phyloP scores from a whole-genome alignment of 2,113 vertebrate genomes.

The Hyperoodon ampullatus region DNA sequence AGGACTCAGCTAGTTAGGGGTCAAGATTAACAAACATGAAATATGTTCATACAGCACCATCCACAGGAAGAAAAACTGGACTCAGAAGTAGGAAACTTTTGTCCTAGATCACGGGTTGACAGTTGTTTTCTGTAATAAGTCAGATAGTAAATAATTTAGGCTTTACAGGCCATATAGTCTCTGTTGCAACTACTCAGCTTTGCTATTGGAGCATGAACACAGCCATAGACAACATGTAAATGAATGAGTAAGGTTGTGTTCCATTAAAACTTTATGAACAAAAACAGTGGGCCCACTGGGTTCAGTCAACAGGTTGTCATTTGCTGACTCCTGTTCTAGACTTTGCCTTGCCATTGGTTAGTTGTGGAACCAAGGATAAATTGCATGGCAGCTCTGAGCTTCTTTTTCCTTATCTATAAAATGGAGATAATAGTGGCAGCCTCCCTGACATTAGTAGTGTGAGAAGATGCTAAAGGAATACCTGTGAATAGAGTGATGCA shows the following conservation, averaged over 20 bases:
- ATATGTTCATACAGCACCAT: neutral
- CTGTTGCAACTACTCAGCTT: too few species aligned
- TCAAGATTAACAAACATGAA: neutral
- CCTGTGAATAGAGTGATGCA: neutral
- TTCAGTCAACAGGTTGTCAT: neutral
- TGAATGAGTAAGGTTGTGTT: accelerated
- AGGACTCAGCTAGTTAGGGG: neutral
- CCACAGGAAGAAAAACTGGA: neutral
- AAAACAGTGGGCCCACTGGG: neutral
- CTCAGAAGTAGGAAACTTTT: neutral
- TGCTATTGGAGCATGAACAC: accelerated
- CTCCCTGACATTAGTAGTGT: neutral
- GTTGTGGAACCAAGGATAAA: neutral
- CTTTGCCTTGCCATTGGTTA: neutral
- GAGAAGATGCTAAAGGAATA: neutral
- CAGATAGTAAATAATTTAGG: neutral
- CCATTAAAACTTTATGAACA: neutral
- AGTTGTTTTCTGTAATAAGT: neutral
- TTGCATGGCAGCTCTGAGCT: neutral
- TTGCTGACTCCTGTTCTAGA: neutral
- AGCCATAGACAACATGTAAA: accelerated
- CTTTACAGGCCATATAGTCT: neutral
- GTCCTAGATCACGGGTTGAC: neutral
- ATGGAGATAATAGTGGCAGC: neutral
- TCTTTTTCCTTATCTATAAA: neutral